A percentile compares a stretch with the other conserved stretches of the same genome.
Evolutionary conservation across 1,140 invertebrate species (phyloP).

Genomic region (Manduca sexta): DNA sequence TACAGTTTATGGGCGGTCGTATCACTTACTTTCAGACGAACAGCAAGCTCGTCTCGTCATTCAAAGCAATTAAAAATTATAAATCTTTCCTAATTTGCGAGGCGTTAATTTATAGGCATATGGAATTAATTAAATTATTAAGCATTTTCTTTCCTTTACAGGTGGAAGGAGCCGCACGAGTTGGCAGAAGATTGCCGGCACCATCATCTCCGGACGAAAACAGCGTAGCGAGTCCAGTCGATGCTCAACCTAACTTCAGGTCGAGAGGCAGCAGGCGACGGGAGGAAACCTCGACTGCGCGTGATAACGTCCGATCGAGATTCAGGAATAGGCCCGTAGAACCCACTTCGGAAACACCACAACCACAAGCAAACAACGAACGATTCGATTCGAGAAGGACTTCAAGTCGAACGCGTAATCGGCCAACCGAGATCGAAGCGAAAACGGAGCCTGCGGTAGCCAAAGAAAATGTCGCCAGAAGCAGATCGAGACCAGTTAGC

Average conservation of each 20-base stretch:
- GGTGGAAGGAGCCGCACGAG: conserved; percentile 42
- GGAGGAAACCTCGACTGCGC: conserved; percentile 28
- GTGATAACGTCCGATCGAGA: conserved; percentile 30
- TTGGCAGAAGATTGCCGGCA: conserved; percentile 34
- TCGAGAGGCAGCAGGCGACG: conserved; percentile 40
- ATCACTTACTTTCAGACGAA: too few species aligned
- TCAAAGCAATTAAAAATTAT: too few species aligned
- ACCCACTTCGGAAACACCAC: conserved; percentile 21
- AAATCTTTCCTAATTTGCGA: too few species aligned
- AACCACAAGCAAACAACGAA: conserved; percentile 30
- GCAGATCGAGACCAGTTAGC: conserved; percentile 30
- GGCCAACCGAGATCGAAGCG: conserved; percentile 26
- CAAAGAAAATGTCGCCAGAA: conserved; percentile 30
- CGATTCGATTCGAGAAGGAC: conserved; percentile 56
- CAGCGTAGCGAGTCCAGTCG: conserved; percentile 25
- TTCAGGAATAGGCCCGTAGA: conserved; percentile 35
- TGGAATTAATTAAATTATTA: neutral
- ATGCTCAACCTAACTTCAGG: conserved; percentile 38
- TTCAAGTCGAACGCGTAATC: conserved; percentile 40
- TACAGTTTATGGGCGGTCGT: too few species aligned
- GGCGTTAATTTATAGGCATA: neutral
- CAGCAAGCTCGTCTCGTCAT: too few species aligned
- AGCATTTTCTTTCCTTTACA: conserved; percentile 29
- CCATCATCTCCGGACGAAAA: conserved; percentile 29
- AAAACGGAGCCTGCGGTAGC: conserved; percentile 26